These are phyloP conservation scores for Hedya salicella DNA, from an alignment of 2,888 invertebrate species.

Conservation along the genomic window DNA sequence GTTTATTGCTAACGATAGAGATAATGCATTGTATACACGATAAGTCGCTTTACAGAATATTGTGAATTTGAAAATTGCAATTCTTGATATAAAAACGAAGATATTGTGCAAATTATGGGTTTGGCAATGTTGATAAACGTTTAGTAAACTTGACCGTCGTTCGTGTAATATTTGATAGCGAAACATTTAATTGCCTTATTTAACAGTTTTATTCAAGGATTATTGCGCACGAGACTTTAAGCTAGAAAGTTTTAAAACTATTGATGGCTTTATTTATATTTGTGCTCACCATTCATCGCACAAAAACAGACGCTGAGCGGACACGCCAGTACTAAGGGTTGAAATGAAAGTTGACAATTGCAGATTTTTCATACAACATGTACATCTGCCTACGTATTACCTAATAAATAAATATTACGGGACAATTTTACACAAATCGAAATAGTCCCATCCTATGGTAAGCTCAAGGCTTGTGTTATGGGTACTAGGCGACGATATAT, in stretches of 20 bases:
- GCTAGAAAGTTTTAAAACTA: not conserved
- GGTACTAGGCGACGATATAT: too few relatives aligned
- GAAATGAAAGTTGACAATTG: too few relatives aligned
- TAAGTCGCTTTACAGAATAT: conserved; percentile 12
- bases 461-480: too few relatives aligned
- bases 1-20: conserved; percentile 14
- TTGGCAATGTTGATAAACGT: conserved; percentile 16
- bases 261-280: not conserved
- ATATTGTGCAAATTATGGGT: conserved; percentile 1
- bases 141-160: not conserved
- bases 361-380: too few relatives aligned
- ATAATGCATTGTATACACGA: conserved; percentile 6
- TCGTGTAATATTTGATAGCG: conserved; percentile 14
- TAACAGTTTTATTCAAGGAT: not conserved
- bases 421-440: too few relatives aligned
- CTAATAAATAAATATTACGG: too few relatives aligned
- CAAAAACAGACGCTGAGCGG: too few relatives aligned
- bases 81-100: conserved; percentile 1
- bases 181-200: conserved; percentile 7
- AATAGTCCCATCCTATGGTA: too few relatives aligned
- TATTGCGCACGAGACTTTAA: not conserved
- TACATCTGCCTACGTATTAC: too few relatives aligned
- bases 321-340: too few relatives aligned
- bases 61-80: conserved; percentile 20
- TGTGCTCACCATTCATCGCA: too few relatives aligned